phyloP scores from a whole-genome alignment of 2,113 vertebrate species.

The Hippopotamus amphibius region DNA sequence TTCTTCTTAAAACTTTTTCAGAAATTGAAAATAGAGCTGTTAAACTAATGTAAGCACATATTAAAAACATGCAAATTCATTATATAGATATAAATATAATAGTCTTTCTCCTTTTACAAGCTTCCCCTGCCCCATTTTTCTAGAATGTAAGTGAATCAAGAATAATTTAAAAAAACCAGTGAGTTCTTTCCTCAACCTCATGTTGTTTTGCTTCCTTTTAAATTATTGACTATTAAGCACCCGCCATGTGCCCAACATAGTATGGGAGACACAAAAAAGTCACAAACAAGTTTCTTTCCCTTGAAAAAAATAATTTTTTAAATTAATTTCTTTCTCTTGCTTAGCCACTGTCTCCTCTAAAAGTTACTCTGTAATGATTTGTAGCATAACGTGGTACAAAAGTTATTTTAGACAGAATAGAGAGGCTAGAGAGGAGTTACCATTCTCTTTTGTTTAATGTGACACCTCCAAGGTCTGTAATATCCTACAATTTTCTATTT shows the following conservation, averaged over 20 bases:
- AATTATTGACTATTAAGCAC: neutral
- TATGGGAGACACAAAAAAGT: neutral
- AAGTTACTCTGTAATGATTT: neutral
- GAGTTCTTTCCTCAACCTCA: neutral
- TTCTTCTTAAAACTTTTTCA: neutral
- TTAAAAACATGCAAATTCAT: neutral
- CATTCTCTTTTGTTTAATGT: neutral
- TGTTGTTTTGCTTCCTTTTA: neutral
- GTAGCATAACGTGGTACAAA: neutral
- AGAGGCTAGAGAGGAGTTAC: neutral
- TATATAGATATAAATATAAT: neutral
- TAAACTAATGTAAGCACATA: neutral
- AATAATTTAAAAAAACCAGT: neutral
- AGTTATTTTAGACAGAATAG: neutral
- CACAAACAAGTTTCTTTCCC: neutral
- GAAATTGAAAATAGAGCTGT: neutral
- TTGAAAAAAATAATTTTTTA: neutral
- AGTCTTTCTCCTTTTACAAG: neutral
- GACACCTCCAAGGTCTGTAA: neutral
- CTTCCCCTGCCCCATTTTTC: neutral
- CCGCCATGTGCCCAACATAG: neutral
- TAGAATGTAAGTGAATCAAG: neutral
- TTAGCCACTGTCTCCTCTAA: neutral
- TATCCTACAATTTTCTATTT: neutral
- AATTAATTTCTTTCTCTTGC: too few species aligned